phyloP scores from a whole-genome alignment of 2,113 vertebrate species.

The Grantiella picta region DNA sequence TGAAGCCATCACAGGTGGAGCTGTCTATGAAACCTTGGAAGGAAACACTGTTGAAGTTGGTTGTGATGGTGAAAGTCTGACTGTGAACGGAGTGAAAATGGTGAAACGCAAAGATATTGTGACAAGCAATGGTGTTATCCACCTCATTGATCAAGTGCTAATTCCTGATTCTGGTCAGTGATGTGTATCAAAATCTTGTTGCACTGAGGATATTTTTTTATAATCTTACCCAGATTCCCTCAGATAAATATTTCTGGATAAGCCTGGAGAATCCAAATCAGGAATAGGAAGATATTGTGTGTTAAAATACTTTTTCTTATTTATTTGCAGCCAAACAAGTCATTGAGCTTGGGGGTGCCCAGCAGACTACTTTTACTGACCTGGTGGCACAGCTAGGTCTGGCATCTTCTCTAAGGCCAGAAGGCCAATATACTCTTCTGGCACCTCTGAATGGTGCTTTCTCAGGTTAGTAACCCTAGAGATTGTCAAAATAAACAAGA shows the following conservation, averaged over 20 bases:
- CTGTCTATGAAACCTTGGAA: constrained; percentile 87
- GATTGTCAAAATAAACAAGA: background rate
- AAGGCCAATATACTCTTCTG: constrained; percentile 87
- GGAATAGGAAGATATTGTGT: background rate
- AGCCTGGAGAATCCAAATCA: background rate
- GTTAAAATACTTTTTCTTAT: background rate
- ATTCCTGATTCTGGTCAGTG: constrained; percentile 94
- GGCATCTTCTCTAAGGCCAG: constrained; percentile 75
- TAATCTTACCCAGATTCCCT: background rate
- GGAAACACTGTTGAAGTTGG: constrained; percentile 89
- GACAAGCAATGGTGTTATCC: constrained; percentile 92
- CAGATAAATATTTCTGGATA: background rate
- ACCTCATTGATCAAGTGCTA: constrained; percentile 88
- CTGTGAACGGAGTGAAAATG: constrained; percentile 93
- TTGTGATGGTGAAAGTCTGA: constrained; percentile 92
- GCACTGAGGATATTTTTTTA: background rate
- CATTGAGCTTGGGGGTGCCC: constrained; percentile 83
- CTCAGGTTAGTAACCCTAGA: constrained; percentile 76
- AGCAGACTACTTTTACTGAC: constrained; percentile 87
- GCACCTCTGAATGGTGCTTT: constrained; percentile 88
- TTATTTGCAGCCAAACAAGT: constrained; percentile 89
- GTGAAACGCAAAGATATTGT: constrained; percentile 94
- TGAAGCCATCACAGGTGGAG: constrained; percentile 89
- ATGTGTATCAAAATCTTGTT: background rate
- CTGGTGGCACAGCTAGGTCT: constrained; percentile 87